These are phyloP conservation scores for Muntiacus muntjak DNA, from an alignment of 2,113 vertebrate species.

Conservation along the genomic window DNA sequence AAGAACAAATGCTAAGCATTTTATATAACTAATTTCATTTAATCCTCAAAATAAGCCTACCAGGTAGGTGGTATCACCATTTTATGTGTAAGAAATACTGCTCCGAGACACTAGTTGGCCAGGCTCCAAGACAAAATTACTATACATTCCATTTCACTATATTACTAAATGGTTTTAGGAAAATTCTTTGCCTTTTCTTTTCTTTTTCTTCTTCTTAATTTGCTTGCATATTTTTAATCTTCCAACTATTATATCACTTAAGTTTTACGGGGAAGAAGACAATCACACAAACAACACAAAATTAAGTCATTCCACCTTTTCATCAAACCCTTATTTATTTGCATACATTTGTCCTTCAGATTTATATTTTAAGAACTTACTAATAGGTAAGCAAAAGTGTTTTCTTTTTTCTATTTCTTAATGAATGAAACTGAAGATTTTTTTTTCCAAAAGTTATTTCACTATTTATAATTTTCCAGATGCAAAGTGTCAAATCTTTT, in stretches of 20 bases:
- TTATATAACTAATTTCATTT: not conserved
- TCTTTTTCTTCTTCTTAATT: not conserved
- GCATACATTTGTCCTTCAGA: not conserved
- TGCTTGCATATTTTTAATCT: not conserved
- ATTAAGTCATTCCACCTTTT: not conserved
- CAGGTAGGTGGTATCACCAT: not conserved
- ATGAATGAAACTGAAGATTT: not conserved
- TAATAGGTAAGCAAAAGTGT: not conserved
- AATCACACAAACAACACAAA: not conserved
- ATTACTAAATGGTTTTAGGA: conserved; percentile 23
- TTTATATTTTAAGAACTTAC: not conserved
- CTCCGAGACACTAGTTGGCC: not conserved
- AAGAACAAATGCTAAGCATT: not conserved
- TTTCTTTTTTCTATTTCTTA: conserved; percentile 18
- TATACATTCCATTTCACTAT: not conserved
- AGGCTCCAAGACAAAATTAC: not conserved
- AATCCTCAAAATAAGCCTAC: not conserved
- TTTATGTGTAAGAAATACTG: not conserved
- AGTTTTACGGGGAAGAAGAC: not conserved
- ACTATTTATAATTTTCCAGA: not conserved
- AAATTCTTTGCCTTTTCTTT: not conserved
- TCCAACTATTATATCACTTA: not conserved
- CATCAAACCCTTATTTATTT: not conserved
- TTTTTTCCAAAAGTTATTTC: not conserved
- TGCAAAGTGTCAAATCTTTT: not conserved